phyloP scores from a whole-genome alignment of 2,113 vertebrate genomes.

The Trochalopteron elliotii region DNA sequence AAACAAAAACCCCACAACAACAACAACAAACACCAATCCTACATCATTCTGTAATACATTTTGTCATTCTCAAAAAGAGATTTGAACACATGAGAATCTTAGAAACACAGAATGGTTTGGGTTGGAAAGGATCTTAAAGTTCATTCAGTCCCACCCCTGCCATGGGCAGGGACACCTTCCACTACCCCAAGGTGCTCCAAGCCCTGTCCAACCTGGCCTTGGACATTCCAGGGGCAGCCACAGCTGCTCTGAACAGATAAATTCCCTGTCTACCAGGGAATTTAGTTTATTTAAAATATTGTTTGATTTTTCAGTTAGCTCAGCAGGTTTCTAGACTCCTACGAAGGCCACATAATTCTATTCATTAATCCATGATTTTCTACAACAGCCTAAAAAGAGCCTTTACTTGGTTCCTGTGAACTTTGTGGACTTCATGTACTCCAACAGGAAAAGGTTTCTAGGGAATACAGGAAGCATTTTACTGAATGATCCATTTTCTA shows the following conservation, averaged over 20 bases:
- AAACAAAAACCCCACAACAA: not conserved
- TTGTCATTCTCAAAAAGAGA: not conserved
- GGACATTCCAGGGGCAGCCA: not conserved
- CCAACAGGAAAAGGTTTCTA: not conserved
- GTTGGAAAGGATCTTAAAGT: not conserved
- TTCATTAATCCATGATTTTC: not conserved
- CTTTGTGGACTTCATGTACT: not conserved
- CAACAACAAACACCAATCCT: too few relatives aligned
- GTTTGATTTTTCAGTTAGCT: not conserved
- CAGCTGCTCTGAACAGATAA: not conserved
- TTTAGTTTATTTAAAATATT: not conserved
- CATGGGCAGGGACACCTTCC: too few relatives aligned
- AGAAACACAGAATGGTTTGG: not conserved
- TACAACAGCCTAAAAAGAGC: not conserved
- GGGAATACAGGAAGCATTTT: not conserved
- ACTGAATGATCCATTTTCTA: not conserved
- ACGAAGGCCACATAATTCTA: not conserved
- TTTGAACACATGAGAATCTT: not conserved
- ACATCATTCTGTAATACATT: not conserved
- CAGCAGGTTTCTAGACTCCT: not conserved
- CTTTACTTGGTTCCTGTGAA: not conserved
- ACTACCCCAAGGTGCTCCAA: accelerated
- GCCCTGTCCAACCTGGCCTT: too few relatives aligned
- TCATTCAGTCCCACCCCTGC: accelerated
- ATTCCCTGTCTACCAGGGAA: not conserved